Evolutionary conservation across 2,113 vertebrate species (phyloP).

Genomic region (Pelvicachromis taeniatus): DNA sequence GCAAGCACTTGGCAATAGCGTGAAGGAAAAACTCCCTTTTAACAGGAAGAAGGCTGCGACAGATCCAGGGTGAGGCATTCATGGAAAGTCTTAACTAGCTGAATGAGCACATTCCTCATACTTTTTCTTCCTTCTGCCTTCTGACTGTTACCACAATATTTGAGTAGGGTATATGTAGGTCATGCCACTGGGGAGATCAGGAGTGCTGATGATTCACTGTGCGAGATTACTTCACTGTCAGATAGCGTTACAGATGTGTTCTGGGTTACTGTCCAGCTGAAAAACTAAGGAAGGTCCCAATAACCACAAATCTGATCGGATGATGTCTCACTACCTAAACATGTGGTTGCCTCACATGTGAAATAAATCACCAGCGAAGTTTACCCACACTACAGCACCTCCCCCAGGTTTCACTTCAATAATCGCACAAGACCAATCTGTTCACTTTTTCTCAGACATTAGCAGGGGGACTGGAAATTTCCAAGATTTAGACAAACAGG

Average conservation of each 20-base stretch:
- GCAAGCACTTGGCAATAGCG: neutral
- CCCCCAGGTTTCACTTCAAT: neutral
- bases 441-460: neutral
- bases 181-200: neutral
- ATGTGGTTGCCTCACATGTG: neutral
- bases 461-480: neutral
- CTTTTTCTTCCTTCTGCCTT: neutral
- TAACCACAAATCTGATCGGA: neutral
- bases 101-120: neutral
- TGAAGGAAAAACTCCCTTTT: neutral
- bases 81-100: neutral
- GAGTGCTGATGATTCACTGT: neutral
- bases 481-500: neutral
- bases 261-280: neutral
- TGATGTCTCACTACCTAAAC: neutral
- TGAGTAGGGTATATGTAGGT: neutral
- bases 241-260: neutral
- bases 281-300: neutral
- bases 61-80: neutral
- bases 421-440: neutral
- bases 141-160: neutral
- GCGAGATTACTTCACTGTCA: neutral
- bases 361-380: neutral
- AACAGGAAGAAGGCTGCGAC: neutral
- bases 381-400: neutral